Conservation (phyloP, 2,113 vertebrate species). For the Cranoglanis bouderius region DNA sequence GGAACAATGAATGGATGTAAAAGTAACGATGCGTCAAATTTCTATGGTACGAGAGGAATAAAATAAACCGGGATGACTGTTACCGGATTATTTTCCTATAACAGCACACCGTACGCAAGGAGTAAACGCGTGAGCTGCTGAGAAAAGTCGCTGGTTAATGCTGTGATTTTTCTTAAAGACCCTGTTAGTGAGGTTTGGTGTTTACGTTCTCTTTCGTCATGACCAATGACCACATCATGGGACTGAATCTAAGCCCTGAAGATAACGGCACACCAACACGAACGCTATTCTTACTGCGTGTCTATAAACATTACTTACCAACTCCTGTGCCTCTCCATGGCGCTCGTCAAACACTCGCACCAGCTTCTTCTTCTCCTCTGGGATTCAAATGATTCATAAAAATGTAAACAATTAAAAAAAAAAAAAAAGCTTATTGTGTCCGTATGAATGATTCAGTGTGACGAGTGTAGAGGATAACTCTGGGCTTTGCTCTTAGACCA, state of each 20-base stretch:
- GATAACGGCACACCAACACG: no score
- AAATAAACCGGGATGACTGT: not conserved
- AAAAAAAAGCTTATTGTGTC: not conserved
- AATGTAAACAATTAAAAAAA: not conserved
- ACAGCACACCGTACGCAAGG: not conserved
- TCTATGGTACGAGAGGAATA: not conserved
- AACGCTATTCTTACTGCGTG: no score
- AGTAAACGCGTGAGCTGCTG: not conserved
- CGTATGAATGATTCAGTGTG: not conserved
- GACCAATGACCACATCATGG: not conserved
- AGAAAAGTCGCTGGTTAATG: not conserved
- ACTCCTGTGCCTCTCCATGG: constrained; percentile 88
- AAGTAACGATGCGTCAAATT: not conserved
- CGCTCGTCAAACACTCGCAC: constrained; percentile 89
- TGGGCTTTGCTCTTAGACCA: not conserved
- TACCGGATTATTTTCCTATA: not conserved
- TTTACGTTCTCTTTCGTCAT: no score
- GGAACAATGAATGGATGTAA: not conserved
- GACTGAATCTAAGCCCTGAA: not conserved
- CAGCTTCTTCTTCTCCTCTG: constrained; percentile 92
- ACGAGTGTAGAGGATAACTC: not conserved
- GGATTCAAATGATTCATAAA: not conserved
- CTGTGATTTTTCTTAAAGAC: not conserved
- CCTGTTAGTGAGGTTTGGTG: not conserved
- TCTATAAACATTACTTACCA: constrained; percentile 71